Base-by-base conservation (phyloP, 2,888 invertebrate species). In the Pheosia tremula region DNA sequence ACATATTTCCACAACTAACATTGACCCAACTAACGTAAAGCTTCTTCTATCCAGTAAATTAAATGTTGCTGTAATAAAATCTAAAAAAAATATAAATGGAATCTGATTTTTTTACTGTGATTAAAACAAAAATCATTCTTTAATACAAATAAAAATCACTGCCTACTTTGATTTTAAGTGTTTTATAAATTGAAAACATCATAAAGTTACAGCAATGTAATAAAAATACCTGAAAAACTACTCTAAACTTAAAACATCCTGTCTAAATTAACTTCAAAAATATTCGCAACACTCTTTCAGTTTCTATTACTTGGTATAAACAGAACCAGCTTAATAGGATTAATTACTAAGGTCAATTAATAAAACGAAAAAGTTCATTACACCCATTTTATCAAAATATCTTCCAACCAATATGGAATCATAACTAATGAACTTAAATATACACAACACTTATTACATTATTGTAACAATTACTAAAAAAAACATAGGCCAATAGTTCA, bases 61-160 rank as follows among this genome's bases (percentile, higher is more conserved):
- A 85, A 81, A 76, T 71, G 66, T 68, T 62, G 74, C 75, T 74
- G 77, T 73, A 79, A 83, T 67, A 83, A 85, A 82, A 68, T 78
- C 76, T 77, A 82, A 82, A 81, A 84, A 50, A 84, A 84, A 82
- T 85, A 84, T 84, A 85, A 82, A 83, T 81, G 83, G 75, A 77
- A 52, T 84, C 80, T 87, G 87, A 89, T 88, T 86, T 83, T 74
- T 70, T 64, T 74, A 78, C 78, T 78, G 80, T 82, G 80, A 87
- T 85, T 83, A 83, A 85, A 88, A 86, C 80, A 85, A 86, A 75
- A 88, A 87, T 78, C 79, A 83, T 81, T 80, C 80, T 81, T 79
- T 80, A 80, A 71, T 86, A 88, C 82, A 88, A 84, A 86, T 85
- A 85, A 85, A 86, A 83, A 84, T 72, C 77, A 75, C 69, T 24